Percentiles rank a stretch among this genome's conserved stretches.
These are phyloP conservation scores for Bergia sp. DNA, from an alignment of 92 coral and sea anemone species.

Conservation along the genomic window DNA sequence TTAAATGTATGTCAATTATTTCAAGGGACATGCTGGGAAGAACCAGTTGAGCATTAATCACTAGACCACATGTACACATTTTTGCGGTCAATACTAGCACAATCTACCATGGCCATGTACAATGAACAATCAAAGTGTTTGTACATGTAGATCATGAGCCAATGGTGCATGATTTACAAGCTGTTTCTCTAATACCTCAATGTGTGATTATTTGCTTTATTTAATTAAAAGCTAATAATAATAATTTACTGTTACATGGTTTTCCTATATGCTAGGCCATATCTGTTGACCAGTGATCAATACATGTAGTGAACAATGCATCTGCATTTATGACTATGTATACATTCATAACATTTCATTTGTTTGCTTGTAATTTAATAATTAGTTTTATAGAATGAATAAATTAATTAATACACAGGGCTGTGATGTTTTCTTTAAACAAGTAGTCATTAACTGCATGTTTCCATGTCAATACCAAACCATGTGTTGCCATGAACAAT, in stretches of 20 bases:
- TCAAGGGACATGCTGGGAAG: not conserved
- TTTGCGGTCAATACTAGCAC: not conserved
- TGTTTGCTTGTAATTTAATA: not conserved
- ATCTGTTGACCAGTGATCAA: not conserved
- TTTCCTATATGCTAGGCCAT: not conserved
- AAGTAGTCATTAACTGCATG: not conserved
- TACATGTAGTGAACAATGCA: not conserved
- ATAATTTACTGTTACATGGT: no score
- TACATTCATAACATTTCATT: not conserved
- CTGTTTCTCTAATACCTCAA: not conserved
- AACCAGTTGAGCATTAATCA: not conserved
- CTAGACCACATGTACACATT: not conserved
- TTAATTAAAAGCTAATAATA: not conserved
- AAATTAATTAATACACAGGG: not conserved
- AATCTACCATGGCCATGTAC: not conserved
- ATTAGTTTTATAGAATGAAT: not conserved
- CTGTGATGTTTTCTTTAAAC: slow-evolving; percentile 10
- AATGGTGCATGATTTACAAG: not conserved
- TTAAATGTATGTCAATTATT: not conserved
- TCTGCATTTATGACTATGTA: not conserved
- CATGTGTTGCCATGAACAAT: not conserved
- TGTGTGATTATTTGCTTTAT: slow-evolving; percentile 2
- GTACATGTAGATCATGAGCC: not conserved
- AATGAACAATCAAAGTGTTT: not conserved
- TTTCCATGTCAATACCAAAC: not conserved